These are phyloP conservation scores for Drosophila pachea DNA, from an alignment of 1,140 invertebrate genomes.

Conservation along the genomic window DNA sequence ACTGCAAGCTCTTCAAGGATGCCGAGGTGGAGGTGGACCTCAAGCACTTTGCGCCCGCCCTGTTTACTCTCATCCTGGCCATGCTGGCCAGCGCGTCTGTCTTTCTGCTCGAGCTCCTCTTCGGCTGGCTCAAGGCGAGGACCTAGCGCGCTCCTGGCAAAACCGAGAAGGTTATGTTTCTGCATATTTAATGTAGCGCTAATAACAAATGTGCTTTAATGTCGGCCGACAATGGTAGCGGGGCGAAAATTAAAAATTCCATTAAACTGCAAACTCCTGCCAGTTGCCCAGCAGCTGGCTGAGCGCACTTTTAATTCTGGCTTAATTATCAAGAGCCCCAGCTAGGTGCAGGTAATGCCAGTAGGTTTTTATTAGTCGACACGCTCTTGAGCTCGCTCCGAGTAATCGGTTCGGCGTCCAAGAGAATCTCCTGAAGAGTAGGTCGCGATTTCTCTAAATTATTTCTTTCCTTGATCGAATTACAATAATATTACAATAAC, in stretches of 20 bases:
- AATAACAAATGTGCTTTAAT: conserved; percentile 57
- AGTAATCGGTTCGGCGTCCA: not conserved
- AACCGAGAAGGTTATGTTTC: conserved; percentile 15
- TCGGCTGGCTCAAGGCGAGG: conserved; percentile 23
- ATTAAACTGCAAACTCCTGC: conserved; percentile 70
- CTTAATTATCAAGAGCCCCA: conserved; percentile 57
- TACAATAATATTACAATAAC: no score
- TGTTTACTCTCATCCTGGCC: conserved; percentile 49
- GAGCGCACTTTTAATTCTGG: conserved; percentile 47
- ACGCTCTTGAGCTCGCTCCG: conserved; percentile 44
- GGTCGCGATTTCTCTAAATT: not conserved
- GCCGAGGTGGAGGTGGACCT: conserved; percentile 64
- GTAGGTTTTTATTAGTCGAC: conserved; percentile 62
- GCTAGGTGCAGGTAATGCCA: conserved; percentile 30
- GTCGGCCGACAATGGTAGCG: conserved; percentile 8
- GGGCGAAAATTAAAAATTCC: conserved; percentile 67
- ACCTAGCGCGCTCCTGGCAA: not conserved
- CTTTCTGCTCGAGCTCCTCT: conserved; percentile 54
- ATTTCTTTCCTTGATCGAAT: no score
- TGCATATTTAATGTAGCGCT: conserved; percentile 53
- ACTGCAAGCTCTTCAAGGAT: conserved; percentile 54
- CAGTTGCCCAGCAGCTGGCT: conserved; percentile 31
- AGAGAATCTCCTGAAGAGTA: not conserved
- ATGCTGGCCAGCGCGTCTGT: conserved; percentile 53
- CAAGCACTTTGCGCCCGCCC: conserved; percentile 64